Evolutionary conservation across 1,140 invertebrate genomes (phyloP), one percentile per base, ranked within the genome.

Genomic region (Calliphora vicina): DNA sequence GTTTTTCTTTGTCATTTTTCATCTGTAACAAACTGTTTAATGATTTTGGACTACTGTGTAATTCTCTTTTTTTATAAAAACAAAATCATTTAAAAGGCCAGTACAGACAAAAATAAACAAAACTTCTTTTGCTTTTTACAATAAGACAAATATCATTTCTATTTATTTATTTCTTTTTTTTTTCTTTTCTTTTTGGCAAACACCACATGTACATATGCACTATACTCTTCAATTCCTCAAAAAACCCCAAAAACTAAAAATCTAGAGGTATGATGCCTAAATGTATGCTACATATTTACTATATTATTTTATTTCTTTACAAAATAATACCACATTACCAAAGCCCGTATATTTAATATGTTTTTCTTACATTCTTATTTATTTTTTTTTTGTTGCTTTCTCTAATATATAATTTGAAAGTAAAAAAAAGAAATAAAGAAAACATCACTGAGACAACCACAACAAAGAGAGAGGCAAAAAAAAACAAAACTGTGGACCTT

Each of bases 331-430:
- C 61, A 67, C 61, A 50, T 6, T 50, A 17, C 4, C 12, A 50
- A 50, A 67, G 61, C 61, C 61, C 61, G 61, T 67, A 67, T 67
- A 67, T 67, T 67, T 57, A 57, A 57, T 57, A 57, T 15, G 50
- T 57, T 57, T 57, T 57, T 17, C 50, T 57, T 57, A 57, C 10
- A 17, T 57, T 57, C n/a, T 57, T 57, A 17, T 57, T 2, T 5
- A 15, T n/a, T n/a, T 57, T 57, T 57, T 17, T 57, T 1, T 57
- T n/a, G n/a, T n/a, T n/a, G n/a, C 5, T 2, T 57, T 57, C 6
- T 25, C 12, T 67, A 67, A 25, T 67, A 67, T 67, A 67, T 23
- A 67, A 67, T 23, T 23, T 67, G 17, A 1, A 25, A 67, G n/a
- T n/a, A n/a, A n/a, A n/a, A n/a, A n/a, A n/a, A n/a, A n/a, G n/a